These are phyloP conservation scores for Pardosa pseudoannulata DNA, from an alignment of 2,888 invertebrate species.

Conservation along the genomic window DNA sequence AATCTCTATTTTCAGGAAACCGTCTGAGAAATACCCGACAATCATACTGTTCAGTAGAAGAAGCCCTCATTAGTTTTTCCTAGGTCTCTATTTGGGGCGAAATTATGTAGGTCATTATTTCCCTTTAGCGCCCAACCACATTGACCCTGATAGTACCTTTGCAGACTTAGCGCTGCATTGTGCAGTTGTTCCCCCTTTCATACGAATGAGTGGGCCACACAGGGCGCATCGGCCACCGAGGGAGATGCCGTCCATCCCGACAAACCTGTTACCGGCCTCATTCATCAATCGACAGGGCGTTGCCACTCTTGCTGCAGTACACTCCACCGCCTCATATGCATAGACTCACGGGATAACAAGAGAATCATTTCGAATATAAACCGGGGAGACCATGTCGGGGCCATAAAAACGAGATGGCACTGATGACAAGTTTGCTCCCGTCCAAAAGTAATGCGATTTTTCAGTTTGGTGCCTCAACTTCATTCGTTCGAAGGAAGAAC, in stretches of 20 bases:
- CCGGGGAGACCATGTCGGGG: too few relatives aligned
- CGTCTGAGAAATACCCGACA: too few relatives aligned
- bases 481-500: too few relatives aligned
- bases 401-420: too few relatives aligned
- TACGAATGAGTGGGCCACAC: conserved; percentile 42
- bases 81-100: too few relatives aligned
- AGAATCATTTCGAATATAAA: background rate
- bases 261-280: conserved; percentile 68
- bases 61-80: too few relatives aligned
- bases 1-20: too few relatives aligned
- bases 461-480: too few relatives aligned
- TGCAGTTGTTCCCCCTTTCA: conserved; percentile 38
- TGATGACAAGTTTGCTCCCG: too few relatives aligned
- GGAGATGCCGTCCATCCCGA: conserved; percentile 37
- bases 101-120: background rate
- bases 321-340: background rate
- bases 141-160: conserved; percentile 3
- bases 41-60: too few relatives aligned
- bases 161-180: conserved; percentile 8
- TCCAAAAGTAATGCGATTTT: too few relatives aligned
- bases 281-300: conserved; percentile 69
- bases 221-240: conserved; percentile 50
- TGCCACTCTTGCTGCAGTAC: conserved; percentile 25
- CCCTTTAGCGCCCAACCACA: background rate
- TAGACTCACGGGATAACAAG: conserved; percentile 3